phyloP scores from a whole-genome alignment of 1,140 invertebrate genomes.

The Melitaea cinxia region DNA sequence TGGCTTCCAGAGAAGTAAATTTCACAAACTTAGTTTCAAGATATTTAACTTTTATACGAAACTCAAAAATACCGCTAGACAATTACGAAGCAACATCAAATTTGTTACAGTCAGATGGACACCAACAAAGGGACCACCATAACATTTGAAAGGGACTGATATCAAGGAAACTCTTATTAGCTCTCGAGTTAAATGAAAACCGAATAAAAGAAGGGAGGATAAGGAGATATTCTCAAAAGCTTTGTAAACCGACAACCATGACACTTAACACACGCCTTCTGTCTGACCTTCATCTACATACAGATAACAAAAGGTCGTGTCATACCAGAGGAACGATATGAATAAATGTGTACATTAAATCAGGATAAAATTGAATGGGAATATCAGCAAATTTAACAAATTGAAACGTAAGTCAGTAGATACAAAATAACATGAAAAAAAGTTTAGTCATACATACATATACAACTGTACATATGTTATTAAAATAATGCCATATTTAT shows the following conservation, averaged over 20 bases:
- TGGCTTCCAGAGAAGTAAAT: too few relatives aligned
- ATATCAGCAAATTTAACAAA: neutral
- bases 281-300: constrained; percentile 32
- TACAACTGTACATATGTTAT: too few relatives aligned
- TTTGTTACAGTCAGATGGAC: constrained; percentile 13
- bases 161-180: constrained; percentile 31
- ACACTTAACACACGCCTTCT: constrained; percentile 29
- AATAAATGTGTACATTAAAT: constrained; percentile 32
- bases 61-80: neutral
- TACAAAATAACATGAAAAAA: too few relatives aligned
- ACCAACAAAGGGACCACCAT: constrained; percentile 9
- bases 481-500: too few relatives aligned
- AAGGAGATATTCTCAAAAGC: constrained; percentile 26
- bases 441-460: too few relatives aligned
- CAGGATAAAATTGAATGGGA: neutral
- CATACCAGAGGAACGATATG: constrained; percentile 40
- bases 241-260: constrained; percentile 34
- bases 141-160: constrained; percentile 19
- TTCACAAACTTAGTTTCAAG: neutral
- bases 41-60: neutral
- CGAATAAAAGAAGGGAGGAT: constrained; percentile 31
- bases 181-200: constrained; percentile 30
- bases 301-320: constrained; percentile 28
- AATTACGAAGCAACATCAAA: neutral
- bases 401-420: neutral